Evolutionary conservation across 2,888 invertebrate genomes (phyloP), one percentile per base, ranked within the genome.

Genomic region (Tyria jacobaeae): DNA sequence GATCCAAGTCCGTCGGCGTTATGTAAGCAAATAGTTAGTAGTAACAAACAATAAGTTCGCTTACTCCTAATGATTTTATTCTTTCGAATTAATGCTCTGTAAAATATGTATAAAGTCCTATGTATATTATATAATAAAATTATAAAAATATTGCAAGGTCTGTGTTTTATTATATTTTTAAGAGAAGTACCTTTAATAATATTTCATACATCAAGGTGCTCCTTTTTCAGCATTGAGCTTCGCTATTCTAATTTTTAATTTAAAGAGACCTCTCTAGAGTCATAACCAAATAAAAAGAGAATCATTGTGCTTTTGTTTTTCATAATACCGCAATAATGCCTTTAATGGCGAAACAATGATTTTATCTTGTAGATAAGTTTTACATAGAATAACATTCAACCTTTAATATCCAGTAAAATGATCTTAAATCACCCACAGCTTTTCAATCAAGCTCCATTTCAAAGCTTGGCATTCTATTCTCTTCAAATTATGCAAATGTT

Each of bases 401-500:
- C 68, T 60, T 62, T 67, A 72, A 67, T 72, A 75, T 57, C 56
- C 70, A 81, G 65, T 81, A 79, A 81, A 84, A 75, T 78, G 69
- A 75, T 82, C 73, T 12, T 77, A 73, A 84, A 84, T 78, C 74
- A 69, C 71, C 70, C 78, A 76, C 75, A 80, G 84, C 80, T 80
- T 89, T 90, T 87, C 88, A 89, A 88, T 89, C 82, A 85, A 71
- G 66, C 76, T 79, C 79, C 85, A 86, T 85, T 87, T 86, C 81
- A 74, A 70, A 75, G 77, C 78, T 76, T 76, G 76, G 77, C 84
- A 84, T 84, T 87, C 84, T 85, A 87, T 90, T 89, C 82, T 84
- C 77, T 78, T 73, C 79, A 80, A 89, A 92, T 93, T 91, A 93
- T 92, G 91, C 82, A 88, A 90, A 92, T 90, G 73, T 80, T 77